Conservation (phyloP, 2,797 vertebrate species). For the Anniella stebbinsi region DNA sequence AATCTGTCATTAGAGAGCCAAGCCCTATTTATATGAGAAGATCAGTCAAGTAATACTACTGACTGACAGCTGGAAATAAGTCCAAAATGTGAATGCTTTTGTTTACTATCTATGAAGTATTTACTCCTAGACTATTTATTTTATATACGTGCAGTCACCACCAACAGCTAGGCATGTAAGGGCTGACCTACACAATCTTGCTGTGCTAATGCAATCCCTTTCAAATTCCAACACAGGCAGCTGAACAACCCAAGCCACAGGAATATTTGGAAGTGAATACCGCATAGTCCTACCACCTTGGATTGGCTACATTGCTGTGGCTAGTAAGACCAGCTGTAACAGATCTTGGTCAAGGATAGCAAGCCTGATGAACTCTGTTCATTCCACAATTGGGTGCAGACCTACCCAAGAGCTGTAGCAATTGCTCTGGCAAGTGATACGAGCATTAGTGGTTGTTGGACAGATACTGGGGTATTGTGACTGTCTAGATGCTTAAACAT, state of each 20-base stretch:
- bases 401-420: neutral
- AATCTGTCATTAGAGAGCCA: conserved; percentile 75
- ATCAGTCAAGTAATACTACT: conserved; percentile 71
- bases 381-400: too few species aligned
- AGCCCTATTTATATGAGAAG: conserved; percentile 65
- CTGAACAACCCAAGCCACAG: neutral
- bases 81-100: conserved; percentile 71
- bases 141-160: conserved; percentile 64
- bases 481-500: neutral
- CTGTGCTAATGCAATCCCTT: neutral
- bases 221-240: neutral
- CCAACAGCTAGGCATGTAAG: neutral
- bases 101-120: conserved; percentile 48
- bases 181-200: neutral
- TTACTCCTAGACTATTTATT: conserved; percentile 63
- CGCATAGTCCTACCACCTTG: neutral
- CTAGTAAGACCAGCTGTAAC: neutral
- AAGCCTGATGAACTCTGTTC: neutral
- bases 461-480: too few species aligned
- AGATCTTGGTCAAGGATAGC: neutral
- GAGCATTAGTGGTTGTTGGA: neutral
- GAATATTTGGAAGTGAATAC: neutral
- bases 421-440: neutral
- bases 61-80: conserved; percentile 68
- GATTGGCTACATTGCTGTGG: neutral